Evolutionary conservation across 2,888 invertebrate genomes (phyloP), one percentile per base, ranked within the genome.

Genomic region (Elmis aenea): DNA sequence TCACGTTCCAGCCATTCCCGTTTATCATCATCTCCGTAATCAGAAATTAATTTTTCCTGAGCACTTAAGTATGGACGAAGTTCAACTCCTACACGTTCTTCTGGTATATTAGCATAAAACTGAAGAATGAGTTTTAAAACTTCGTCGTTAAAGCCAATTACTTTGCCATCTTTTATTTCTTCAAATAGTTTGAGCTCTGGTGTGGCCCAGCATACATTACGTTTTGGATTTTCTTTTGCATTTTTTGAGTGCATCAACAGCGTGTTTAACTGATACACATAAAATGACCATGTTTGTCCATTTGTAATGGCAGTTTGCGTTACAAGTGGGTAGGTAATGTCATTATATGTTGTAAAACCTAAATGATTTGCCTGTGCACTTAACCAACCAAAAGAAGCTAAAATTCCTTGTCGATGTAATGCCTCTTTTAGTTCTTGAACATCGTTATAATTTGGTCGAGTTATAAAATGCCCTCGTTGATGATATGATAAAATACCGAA

Each of bases 231-330:
- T 6, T 72, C 72, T 18, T 74, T 67, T n/a, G 75, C 67, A 51
- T 78, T 61, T 48, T 81, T 74, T 15, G 75, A 69, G 54, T 86
- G 79, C 50, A 87, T 66, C 8, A 77, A 58, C 18, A 81, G 73
- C 0, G 93, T 95, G 62, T 99, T 99, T 37, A 99, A 67, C 65
- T 99, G 97, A 62, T 95, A 97, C 8, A 82, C 76, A 59, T 84
- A 88, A 48, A 96, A 85, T 1, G 86, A 85, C 81, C 89, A 93
- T 2, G 76, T 61, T 48, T 85, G 78, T 0, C 97, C 96, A 68
- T 97, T 85, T 1, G 93, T 90, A 21, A 95, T 74, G 8, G 93
- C 71, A 9, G 86, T 83, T 74, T 97, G 96, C 2, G 89, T 85
- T 0, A 83, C 79, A 35, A 96, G 65, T 0, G 99, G 97, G 63